Base-by-base conservation (phyloP, 2,888 invertebrate genomes). In the Nematopogon swammerdamellus region DNA sequence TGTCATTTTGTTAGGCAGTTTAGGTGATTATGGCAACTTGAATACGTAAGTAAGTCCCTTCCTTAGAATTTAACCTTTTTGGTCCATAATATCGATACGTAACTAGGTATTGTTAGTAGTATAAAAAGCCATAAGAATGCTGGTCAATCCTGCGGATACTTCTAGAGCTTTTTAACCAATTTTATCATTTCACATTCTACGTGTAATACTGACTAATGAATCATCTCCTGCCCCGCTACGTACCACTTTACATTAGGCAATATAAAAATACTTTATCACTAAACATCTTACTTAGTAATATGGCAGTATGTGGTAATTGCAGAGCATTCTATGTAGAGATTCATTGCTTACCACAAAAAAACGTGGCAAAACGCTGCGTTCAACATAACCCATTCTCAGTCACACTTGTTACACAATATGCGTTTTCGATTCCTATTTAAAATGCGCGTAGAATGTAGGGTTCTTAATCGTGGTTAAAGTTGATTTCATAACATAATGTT, bases 11-110 rank as follows among this genome's bases (percentile, higher is more conserved):
- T 18, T 44, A 48, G 74, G 73, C 76, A 75, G 75, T 76, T 67
- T 68, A 60, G 63, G 64, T 68, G 67, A 67, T 67, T 72, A 77
- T 77, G 77, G 77, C 77, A 77, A 73, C 75, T 68, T 71, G 74
- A 76, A 76, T 75, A 25, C 25, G 25, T 8, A 8, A 25, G 8
- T 25, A n/a, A n/a, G n/a, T n/a, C n/a, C n/a, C n/a, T 25, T 8
- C 25, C 8, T 25, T 6, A 25, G 25, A 4, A 25, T 25, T 25
- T 25, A 25, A 25, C 25, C 25, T 25, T 25, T 25, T 25, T 25
- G 25, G 25, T 25, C 25, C 25, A 25, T 25, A 25, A 25, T 8
- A 25, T 25, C 8, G 25, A 25, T 25, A 25, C 25, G 8, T 25
- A 25, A 25, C 25, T 25, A 25, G 25, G 25, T 25, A 25, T 25